These are phyloP conservation scores for Sebastes wilsoni DNA, from an alignment of 2,797 vertebrate species.

Conservation along the genomic window DNA sequence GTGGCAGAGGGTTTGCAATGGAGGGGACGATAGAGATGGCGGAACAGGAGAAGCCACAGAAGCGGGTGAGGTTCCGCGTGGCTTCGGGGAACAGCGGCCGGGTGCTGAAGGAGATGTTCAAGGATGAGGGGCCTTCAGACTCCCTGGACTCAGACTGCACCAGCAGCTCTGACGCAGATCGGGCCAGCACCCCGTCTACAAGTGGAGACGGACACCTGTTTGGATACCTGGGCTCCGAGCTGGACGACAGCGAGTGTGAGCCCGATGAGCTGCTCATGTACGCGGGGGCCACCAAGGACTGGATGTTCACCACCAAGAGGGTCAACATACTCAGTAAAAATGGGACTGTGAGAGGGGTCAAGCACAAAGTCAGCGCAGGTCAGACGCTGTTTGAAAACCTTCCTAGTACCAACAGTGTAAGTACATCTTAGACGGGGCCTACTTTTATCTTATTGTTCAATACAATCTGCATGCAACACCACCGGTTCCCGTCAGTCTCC, in stretches of 20 bases:
- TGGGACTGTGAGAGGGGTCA: constrained; percentile 95
- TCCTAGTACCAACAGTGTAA: constrained; percentile 87
- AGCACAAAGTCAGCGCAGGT: constrained; percentile 97
- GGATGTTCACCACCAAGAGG: constrained; percentile 88
- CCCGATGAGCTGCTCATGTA: constrained; percentile 89
- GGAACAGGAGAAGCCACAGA: constrained; percentile 83
- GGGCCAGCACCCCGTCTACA: constrained; percentile 84
- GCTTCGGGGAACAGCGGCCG: constrained; percentile 95
- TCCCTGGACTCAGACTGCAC: constrained; percentile 94
- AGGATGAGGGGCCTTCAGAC: constrained; percentile 86
- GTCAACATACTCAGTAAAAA: constrained; percentile 99
- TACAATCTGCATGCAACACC: neutral
- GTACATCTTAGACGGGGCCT: constrained; percentile 54
- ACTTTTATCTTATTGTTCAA: neutral
- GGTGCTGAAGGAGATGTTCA: constrained; percentile 95
- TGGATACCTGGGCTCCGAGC: constrained; percentile 84
- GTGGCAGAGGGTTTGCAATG: constrained; percentile 67
- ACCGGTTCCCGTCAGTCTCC: neutral
- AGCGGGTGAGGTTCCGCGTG: constrained; percentile 95
- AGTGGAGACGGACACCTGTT: constrained; percentile 86
- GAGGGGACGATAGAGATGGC: constrained; percentile 79
- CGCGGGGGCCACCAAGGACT: constrained; percentile 88
- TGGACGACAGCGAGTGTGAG: constrained; percentile 87
- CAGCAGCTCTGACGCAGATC: constrained; percentile 90
- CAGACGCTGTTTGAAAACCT: constrained; percentile 96